Conservation (phyloP, 2,113 vertebrate species). For the Circaetus cinerascens region DNA sequence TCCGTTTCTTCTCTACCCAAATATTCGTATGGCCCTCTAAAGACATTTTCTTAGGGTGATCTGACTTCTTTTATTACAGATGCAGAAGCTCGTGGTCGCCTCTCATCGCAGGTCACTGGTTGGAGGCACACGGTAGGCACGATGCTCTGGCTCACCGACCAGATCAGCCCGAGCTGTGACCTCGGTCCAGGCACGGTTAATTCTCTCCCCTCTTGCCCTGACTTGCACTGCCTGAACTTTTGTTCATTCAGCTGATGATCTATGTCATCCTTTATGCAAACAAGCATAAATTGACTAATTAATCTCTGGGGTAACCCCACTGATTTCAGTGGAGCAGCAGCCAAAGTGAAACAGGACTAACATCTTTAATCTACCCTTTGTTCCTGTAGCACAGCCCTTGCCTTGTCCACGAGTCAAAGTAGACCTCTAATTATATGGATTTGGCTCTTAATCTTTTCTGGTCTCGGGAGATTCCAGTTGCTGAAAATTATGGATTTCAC, state of each 20-base stretch:
- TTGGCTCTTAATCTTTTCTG: constrained; percentile 49
- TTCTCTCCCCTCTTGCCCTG: background rate
- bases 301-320: constrained; percentile 29
- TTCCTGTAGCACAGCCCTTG: constrained; percentile 12
- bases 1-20: background rate
- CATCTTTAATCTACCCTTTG: constrained; percentile 24
- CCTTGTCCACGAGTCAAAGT: constrained; percentile 13
- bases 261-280: constrained; percentile 60
- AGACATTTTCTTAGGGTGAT: background rate
- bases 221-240: constrained; percentile 38
- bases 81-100: background rate
- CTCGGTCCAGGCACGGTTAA: background rate
- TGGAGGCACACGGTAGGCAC: accelerated
- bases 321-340: constrained; percentile 15
- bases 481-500: constrained; percentile 49
- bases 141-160: accelerated
- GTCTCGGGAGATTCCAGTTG: background rate
- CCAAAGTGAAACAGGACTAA: background rate
- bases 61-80: background rate
- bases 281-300: constrained; percentile 55
- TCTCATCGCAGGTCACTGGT: background rate
- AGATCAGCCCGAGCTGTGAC: background rate
- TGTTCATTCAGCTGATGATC: constrained; percentile 12
- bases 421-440: constrained; percentile 46
- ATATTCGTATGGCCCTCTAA: background rate